A percentile compares a stretch with the other conserved stretches of the same genome.
Conservation (phyloP, 2,797 vertebrate genomes). For the Tragopan temminckii region DNA sequence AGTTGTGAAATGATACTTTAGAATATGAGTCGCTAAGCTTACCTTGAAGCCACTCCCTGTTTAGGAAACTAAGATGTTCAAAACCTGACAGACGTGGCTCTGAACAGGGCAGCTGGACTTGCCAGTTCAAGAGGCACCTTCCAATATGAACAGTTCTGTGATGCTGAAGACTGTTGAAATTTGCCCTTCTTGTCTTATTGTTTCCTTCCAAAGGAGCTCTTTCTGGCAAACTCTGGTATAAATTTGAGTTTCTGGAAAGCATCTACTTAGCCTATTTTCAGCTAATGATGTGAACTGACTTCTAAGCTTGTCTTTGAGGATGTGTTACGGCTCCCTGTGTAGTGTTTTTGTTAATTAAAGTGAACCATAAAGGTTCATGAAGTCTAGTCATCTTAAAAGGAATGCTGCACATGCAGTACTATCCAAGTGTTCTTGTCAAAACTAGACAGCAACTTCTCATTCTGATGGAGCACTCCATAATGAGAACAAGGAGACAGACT, state of each 20-base stretch:
- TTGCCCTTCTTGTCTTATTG: background rate
- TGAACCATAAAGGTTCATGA: constrained; percentile 11
- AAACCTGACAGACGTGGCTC: background rate
- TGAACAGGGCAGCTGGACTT: background rate
- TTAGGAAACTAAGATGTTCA: background rate
- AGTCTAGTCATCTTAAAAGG: background rate
- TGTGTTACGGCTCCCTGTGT: background rate
- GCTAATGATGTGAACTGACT: background rate
- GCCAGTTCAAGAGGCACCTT: background rate
- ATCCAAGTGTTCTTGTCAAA: constrained; percentile 24
- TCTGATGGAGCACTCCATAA: constrained; percentile 20
- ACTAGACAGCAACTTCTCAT: background rate
- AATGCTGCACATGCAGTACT: background rate
- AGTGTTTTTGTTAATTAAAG: constrained; percentile 21
- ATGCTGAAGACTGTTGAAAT: background rate
- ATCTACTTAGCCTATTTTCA: background rate
- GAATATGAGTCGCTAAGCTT: background rate
- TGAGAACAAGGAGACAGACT: constrained; percentile 1
- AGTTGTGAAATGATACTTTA: background rate
- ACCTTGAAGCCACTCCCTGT: background rate
- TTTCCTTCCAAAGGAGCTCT: background rate
- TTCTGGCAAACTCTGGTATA: background rate
- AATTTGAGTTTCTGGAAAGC: background rate
- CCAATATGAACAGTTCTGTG: background rate
- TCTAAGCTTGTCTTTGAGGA: background rate